Percentiles rank a stretch among this genome's conserved stretches.
These are phyloP conservation scores for Lanius collurio DNA, from an alignment of 2,113 vertebrate genomes.

Conservation along the genomic window DNA sequence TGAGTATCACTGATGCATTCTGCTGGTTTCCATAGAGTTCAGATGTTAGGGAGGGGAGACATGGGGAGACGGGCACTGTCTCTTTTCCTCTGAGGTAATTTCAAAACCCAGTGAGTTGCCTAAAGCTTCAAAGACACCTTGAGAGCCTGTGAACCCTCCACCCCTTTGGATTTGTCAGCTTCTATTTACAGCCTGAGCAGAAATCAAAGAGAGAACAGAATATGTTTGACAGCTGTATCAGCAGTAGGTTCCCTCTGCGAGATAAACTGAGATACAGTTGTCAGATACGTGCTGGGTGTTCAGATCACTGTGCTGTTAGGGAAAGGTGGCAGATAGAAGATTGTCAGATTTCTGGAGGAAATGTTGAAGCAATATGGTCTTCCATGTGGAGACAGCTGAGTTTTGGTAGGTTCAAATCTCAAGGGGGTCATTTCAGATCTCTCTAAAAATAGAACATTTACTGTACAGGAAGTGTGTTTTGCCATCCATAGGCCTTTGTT, in stretches of 20 bases:
- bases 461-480: background rate
- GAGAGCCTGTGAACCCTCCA: background rate
- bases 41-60: background rate
- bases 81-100: background rate
- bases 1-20: background rate
- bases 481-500: background rate
- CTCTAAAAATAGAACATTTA: background rate
- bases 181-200: constrained; percentile 39
- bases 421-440: background rate
- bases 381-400: background rate
- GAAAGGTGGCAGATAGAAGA: constrained; percentile 6
- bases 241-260: background rate
- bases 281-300: background rate
- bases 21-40: background rate
- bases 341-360: background rate
- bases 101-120: background rate
- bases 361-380: background rate
- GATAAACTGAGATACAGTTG: background rate
- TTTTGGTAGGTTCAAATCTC: background rate
- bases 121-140: background rate
- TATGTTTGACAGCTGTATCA: constrained; percentile 35
- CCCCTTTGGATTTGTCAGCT: constrained; percentile 20
- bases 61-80: background rate
- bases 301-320: background rate
- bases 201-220: constrained; percentile 18